phyloP scores from a whole-genome alignment of 2,797 vertebrate species.

The Geotria australis region DNA sequence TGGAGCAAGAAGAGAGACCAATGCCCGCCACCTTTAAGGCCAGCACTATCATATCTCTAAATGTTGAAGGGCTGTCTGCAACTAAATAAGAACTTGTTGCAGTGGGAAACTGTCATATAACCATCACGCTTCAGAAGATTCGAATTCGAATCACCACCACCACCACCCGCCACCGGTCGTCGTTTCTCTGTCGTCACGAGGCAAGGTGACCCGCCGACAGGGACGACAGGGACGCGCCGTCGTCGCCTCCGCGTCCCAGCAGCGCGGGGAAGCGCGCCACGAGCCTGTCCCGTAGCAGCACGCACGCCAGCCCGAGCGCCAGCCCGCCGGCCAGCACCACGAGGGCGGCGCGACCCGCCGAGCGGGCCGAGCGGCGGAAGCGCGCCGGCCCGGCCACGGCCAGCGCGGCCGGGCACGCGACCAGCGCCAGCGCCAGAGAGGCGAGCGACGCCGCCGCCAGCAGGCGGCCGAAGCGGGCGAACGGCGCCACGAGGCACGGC shows the following conservation, averaged over 20 bases:
- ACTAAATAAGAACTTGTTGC: too few relatives aligned
- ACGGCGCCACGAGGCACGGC: conserved; percentile 92
- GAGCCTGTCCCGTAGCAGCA: conserved; percentile 9
- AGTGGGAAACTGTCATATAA: too few relatives aligned
- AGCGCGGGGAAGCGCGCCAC: conserved; percentile 28
- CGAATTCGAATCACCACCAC: too few relatives aligned
- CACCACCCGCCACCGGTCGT: too few relatives aligned
- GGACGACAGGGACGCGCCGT: too few relatives aligned
- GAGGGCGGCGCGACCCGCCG: conserved; percentile 48
- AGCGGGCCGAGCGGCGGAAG: conserved; percentile 39
- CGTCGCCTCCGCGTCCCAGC: conserved; percentile 22
- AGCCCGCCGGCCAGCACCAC: conserved; percentile 21
- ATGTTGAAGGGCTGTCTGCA: too few relatives aligned
- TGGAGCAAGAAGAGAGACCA: too few relatives aligned
- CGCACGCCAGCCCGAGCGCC: conserved; percentile 7
- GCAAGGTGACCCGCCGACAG: too few relatives aligned
- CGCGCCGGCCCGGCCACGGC: conserved; percentile 35
- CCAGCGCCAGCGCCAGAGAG: conserved; percentile 67
- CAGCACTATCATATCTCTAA: too few relatives aligned
- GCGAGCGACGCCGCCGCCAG: conserved; percentile 73
- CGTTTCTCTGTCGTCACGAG: too few relatives aligned
- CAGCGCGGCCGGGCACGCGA: conserved; percentile 52
- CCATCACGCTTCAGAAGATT: too few relatives aligned
- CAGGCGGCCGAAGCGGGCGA: conserved; percentile 87
- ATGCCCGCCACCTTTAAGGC: too few relatives aligned